phyloP scores from a whole-genome alignment of 2,888 invertebrate genomes.

The Clistopyga incitator region DNA sequence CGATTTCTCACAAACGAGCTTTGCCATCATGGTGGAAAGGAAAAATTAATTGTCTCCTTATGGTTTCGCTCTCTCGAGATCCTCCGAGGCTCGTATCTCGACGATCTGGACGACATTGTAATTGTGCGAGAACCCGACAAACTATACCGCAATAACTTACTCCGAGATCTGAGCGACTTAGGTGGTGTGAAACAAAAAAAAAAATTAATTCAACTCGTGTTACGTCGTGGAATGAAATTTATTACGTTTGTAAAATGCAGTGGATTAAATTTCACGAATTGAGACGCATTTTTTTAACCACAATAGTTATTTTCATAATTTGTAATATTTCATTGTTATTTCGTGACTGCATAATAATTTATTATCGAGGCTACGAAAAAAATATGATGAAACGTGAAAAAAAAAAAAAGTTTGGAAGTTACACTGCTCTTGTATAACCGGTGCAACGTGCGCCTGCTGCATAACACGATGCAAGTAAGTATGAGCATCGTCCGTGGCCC shows the following conservation, averaged over 20 bases:
- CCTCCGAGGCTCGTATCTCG: slow-evolving; percentile 36
- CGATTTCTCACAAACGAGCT: slow-evolving; percentile 42
- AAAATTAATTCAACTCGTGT: not conserved
- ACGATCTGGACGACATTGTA: slow-evolving; percentile 55
- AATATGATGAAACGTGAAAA: not conserved
- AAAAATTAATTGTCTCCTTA: slow-evolving; percentile 35
- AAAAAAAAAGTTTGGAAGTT: not conserved
- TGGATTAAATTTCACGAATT: too few species aligned
- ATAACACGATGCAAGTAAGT: slow-evolving; percentile 28
- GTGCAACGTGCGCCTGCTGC: slow-evolving; percentile 49
- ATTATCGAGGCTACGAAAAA: not conserved
- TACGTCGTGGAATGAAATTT: too few species aligned
- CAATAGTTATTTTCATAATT: not conserved
- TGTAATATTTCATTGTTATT: not conserved
- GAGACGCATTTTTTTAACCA: too few species aligned
- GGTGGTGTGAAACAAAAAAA: too few species aligned
- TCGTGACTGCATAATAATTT: not conserved
- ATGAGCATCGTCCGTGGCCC: slow-evolving; percentile 3
- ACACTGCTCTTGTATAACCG: slow-evolving; percentile 48
- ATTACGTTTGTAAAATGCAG: too few species aligned
- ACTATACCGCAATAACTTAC: not conserved
- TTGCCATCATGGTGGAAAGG: slow-evolving; percentile 18
- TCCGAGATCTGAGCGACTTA: not conserved
- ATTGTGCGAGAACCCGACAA: slow-evolving; percentile 36
- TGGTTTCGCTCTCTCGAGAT: slow-evolving; percentile 49